Conservation (phyloP, 2,888 invertebrate species). For the Axea sp. region DNA sequence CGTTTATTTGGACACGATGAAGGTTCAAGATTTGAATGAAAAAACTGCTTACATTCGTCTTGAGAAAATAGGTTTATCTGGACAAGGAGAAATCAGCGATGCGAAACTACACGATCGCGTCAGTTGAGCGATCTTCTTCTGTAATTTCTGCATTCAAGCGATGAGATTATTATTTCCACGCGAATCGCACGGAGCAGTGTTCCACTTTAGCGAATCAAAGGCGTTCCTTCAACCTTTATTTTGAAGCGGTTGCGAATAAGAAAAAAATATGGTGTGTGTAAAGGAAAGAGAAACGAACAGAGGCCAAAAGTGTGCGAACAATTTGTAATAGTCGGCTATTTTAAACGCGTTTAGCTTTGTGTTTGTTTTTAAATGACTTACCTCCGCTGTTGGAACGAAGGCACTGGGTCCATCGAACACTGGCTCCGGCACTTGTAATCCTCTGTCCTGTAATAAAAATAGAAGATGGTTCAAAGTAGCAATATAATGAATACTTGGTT, state of each 20-base stretch:
- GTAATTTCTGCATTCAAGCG: slow-evolving; percentile 56
- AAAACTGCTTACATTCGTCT: no score
- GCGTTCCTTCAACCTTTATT: slow-evolving; percentile 38
- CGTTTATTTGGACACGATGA: no score
- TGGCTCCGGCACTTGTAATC: slow-evolving; percentile 81
- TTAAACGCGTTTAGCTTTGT: slow-evolving; percentile 3
- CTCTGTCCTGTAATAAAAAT: slow-evolving; percentile 80
- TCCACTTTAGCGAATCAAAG: slow-evolving; percentile 56
- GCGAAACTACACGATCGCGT: slow-evolving; percentile 53
- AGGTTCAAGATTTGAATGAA: no score
- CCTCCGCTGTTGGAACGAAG: slow-evolving; percentile 81
- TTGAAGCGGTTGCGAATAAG: slow-evolving; percentile 3
- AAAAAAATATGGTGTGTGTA: no score
- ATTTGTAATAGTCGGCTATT: slow-evolving; percentile 29
- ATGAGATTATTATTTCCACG: slow-evolving; percentile 59
- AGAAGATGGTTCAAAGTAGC: slow-evolving; percentile 3
- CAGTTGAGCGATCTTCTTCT: slow-evolving; percentile 55
- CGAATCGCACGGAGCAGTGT: slow-evolving; percentile 46
- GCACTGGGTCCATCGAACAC: slow-evolving; percentile 81
- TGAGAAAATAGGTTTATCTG: slow-evolving; percentile 35
- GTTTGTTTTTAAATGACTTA: slow-evolving; percentile 74
- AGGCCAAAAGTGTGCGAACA: neutral
- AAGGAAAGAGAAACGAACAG: neutral
- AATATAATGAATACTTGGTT: slow-evolving; percentile 66
- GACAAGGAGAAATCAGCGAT: slow-evolving; percentile 53